phyloP scores from a whole-genome alignment of 2,888 invertebrate species.

The Ochropacha duplaris region DNA sequence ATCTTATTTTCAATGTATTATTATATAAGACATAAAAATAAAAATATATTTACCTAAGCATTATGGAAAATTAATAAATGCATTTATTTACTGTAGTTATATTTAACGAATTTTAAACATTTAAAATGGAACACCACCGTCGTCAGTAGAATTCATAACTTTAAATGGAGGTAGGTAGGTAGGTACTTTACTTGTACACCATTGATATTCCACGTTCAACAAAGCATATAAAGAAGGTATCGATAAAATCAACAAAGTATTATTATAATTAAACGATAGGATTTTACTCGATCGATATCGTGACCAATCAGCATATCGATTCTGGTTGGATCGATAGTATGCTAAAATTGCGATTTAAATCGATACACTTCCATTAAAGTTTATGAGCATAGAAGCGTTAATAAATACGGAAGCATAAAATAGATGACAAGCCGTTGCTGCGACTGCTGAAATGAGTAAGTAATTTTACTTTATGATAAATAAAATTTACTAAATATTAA shows the following conservation, averaged over 20 bases:
- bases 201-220: not conserved
- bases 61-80: not conserved
- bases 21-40: not conserved
- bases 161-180: no score
- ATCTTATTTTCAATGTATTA: no score
- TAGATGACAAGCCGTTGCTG: not conserved
- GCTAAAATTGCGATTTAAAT: not conserved
- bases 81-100: no score
- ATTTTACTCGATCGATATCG: not conserved
- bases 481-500: no score
- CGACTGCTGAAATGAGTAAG: not conserved
- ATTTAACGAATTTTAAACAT: no score
- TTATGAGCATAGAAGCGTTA: not conserved
- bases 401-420: not conserved
- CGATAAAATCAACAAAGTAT: not conserved
- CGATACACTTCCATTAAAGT: not conserved
- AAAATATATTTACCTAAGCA: not conserved
- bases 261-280: not conserved
- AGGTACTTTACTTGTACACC: not conserved
- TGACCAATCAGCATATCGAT: not conserved
- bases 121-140: no score
- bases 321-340: no score
- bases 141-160: no score
- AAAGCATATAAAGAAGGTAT: not conserved
- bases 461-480: not conserved